phyloP scores from a whole-genome alignment of 2,888 invertebrate genomes.

The Cheiracanthium punctorium region DNA sequence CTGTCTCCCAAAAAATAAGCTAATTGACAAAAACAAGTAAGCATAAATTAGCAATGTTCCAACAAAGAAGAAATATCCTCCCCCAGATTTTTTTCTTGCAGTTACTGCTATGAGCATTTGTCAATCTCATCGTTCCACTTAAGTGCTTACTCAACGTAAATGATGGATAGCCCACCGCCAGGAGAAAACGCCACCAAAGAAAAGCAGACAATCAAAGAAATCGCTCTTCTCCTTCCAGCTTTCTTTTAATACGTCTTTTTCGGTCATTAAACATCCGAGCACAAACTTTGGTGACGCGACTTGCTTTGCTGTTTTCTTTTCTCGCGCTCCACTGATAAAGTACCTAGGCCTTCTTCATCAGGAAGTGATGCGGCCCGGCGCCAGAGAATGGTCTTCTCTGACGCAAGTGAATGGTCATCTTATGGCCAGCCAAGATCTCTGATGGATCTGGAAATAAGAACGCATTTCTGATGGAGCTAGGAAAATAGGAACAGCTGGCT shows the following conservation, averaged over 20 bases:
- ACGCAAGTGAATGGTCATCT: not conserved
- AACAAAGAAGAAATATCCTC: too few species aligned
- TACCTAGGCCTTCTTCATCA: not conserved
- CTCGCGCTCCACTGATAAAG: conserved; percentile 8
- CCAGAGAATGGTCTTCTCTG: not conserved
- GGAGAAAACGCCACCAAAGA: not conserved
- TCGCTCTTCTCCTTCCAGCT: conserved; percentile 39
- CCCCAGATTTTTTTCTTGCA: too few species aligned
- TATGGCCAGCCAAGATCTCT: too few species aligned
- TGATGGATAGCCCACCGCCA: not conserved
- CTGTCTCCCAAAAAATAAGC: too few species aligned
- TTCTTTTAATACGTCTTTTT: conserved; percentile 61
- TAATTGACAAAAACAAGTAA: too few species aligned
- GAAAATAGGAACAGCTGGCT: too few species aligned
- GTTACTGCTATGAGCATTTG: too few species aligned
- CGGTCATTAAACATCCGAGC: conserved; percentile 61
- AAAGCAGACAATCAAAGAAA: not conserved
- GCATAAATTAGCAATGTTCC: too few species aligned
- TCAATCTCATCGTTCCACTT: too few species aligned
- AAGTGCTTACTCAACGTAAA: too few species aligned
- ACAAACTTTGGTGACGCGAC: conserved; percentile 28
- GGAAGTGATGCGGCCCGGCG: not conserved
- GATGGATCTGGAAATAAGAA: too few species aligned
- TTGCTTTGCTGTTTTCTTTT: not conserved
- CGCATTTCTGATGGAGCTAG: too few species aligned